These are phyloP conservation scores for Dasyornis broadbenti DNA, from an alignment of 2,113 vertebrate genomes.

Conservation along the genomic window DNA sequence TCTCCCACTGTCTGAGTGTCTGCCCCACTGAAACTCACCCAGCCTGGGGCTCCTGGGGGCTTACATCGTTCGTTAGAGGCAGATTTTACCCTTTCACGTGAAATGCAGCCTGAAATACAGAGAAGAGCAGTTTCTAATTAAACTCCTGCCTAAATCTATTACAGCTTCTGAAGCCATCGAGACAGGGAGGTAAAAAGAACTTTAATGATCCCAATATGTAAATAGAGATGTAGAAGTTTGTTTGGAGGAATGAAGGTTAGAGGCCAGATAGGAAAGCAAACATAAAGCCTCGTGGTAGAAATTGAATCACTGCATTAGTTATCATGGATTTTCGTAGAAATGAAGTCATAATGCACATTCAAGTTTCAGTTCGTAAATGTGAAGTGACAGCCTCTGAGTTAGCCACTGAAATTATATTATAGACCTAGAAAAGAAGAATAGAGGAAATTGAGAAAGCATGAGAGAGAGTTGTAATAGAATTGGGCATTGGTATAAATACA, in stretches of 20 bases:
- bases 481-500: constrained; percentile 26
- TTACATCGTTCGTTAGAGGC: not conserved
- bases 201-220: not conserved
- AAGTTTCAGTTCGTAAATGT: constrained; percentile 22
- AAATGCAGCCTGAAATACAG: not conserved
- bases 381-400: constrained; percentile 41
- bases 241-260: not conserved
- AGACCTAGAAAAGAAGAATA: constrained; percentile 4
- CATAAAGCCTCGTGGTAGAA: not conserved
- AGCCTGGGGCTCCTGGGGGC: not conserved
- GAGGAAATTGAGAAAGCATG: constrained; percentile 25
- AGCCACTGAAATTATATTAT: constrained; percentile 13
- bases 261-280: not conserved
- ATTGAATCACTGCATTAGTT: not conserved
- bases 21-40: not conserved
- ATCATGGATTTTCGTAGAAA: constrained; percentile 11
- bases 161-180: not conserved
- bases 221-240: not conserved
- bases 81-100: not conserved
- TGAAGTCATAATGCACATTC: not conserved
- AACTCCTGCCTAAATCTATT: not conserved
- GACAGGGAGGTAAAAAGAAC: not conserved
- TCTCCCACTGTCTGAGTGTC: not conserved
- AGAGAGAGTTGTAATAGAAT: constrained; percentile 14
- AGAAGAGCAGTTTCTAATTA: not conserved